Percentiles rank a stretch among this genome's conserved stretches.
Conservation (phyloP, 2,113 vertebrate genomes). For the Ariopsis seemanni region DNA sequence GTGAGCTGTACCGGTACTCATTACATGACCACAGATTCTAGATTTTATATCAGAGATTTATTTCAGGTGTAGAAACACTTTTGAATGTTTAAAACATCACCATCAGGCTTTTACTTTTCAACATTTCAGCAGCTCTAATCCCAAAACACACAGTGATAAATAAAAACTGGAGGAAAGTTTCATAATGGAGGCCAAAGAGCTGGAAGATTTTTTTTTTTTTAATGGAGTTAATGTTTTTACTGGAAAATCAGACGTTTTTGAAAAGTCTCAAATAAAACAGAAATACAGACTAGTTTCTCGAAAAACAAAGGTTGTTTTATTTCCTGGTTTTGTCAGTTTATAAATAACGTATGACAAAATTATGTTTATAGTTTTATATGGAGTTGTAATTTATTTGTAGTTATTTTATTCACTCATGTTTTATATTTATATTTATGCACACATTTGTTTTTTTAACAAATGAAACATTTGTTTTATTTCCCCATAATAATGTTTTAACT, state of each 20-base stretch:
- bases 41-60: neutral
- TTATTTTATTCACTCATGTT: no score
- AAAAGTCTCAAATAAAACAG: neutral
- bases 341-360: neutral
- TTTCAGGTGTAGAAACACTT: neutral
- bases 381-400: no score
- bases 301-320: neutral
- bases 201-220: neutral
- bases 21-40: neutral
- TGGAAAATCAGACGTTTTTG: no score
- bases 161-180: neutral
- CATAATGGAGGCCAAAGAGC: neutral
- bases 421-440: no score
- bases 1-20: neutral
- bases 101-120: neutral
- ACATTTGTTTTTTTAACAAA: no score
- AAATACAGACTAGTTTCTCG: neutral
- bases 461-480: no score
- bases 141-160: neutral
- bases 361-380: no score
- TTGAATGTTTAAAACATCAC: neutral
- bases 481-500: no score
- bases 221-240: neutral
- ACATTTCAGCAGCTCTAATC: neutral
- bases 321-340: neutral